phyloP scores from a whole-genome alignment of 2,888 invertebrate species.

The Drosophila mimetica region DNA sequence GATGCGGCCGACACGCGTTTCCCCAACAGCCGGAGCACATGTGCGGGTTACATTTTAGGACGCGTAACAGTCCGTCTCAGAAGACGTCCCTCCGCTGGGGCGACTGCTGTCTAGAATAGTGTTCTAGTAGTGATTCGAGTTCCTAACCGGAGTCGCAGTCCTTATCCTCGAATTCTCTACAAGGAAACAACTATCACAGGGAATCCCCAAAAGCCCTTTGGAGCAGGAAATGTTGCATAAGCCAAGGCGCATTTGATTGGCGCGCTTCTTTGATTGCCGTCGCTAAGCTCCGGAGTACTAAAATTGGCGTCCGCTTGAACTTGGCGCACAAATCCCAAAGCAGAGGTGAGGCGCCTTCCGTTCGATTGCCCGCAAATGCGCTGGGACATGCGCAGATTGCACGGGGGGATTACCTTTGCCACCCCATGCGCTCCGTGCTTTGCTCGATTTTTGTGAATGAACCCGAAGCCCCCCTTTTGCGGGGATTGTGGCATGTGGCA shows the following conservation, averaged over 20 bases:
- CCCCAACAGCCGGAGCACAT: slow-evolving; percentile 87
- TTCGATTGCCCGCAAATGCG: slow-evolving; percentile 60
- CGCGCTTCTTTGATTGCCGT: slow-evolving; percentile 67
- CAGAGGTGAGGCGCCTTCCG: slow-evolving; percentile 63
- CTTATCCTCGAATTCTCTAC: slow-evolving; percentile 16
- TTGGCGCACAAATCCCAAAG: slow-evolving; percentile 56
- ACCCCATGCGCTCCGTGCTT: slow-evolving; percentile 37
- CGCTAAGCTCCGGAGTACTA: slow-evolving; percentile 47
- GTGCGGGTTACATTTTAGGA: slow-evolving; percentile 97
- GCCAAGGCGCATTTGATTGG: slow-evolving; percentile 78
- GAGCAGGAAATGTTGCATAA: slow-evolving; percentile 77
- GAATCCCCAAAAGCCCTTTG: slow-evolving; percentile 12
- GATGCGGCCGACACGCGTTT: slow-evolving; percentile 69
- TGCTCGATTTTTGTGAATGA: slow-evolving; percentile 64
- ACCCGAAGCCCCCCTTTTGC: slow-evolving; percentile 6
- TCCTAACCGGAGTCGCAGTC: slow-evolving; percentile 17
- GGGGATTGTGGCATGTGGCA: slow-evolving; percentile 12
- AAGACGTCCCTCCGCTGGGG: slow-evolving; percentile 98
- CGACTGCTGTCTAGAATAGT: slow-evolving; percentile 89
- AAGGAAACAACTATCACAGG: slow-evolving; percentile 22
- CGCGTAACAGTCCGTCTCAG: slow-evolving; percentile 98
- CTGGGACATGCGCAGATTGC: slow-evolving; percentile 66
- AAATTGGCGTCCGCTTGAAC: slow-evolving; percentile 72
- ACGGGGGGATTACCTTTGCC: slow-evolving; percentile 7
- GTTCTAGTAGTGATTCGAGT: slow-evolving; percentile 2